Base-by-base conservation (phyloP, 2,797 vertebrate species). In the Pantherophis alleghaniensis region DNA sequence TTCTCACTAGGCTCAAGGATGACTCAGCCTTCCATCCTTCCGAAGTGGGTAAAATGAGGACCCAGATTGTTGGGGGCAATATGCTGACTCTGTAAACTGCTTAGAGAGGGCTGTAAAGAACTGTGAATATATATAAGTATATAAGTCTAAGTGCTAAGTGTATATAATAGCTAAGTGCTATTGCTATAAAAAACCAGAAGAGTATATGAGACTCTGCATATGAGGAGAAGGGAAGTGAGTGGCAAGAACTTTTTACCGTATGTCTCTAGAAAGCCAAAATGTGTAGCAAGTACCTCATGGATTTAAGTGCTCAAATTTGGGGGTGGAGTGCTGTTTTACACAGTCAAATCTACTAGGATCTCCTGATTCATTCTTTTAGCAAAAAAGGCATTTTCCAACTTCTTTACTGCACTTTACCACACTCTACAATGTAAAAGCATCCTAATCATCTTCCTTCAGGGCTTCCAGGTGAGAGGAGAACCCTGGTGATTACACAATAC, bases 311-410 rank as follows among this genome's bases (percentile, higher is more conserved):
- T 69, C 42, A 89, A 61, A 18, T 53, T 69, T 26, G 11, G 63
- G 20, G 28, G 51, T 55, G 11, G 47, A 24, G 79, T 2, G 61
- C 28, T 28, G 53, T 95, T 95, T 92, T 94, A 86, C 91, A 86
- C 16, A 96, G 95, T 96, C 94, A 92, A 90, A 90, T 92, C 95
- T 95, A 95, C 92, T 37, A 91, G 60, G 95, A 91, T 63, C 53
- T 47, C 69, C 88, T 95, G 93, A 94, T 93, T 88, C 93, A 94
- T 92, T 12, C 74, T 63, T 93, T 69, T 22, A 4, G 93, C 16
- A 93, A 95, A 92, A 92, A 56, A 90, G 88, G 26, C 60, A 83
- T 94, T 96, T 96, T 96, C 94, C 87, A 95, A 86, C 51, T 6
- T 86, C 89, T 66, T 91, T 12, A 94, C 89, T 87, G 92, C 47